These are phyloP conservation scores for Brevimyrus niger DNA, from an alignment of 2,113 vertebrate species.

Conservation along the genomic window DNA sequence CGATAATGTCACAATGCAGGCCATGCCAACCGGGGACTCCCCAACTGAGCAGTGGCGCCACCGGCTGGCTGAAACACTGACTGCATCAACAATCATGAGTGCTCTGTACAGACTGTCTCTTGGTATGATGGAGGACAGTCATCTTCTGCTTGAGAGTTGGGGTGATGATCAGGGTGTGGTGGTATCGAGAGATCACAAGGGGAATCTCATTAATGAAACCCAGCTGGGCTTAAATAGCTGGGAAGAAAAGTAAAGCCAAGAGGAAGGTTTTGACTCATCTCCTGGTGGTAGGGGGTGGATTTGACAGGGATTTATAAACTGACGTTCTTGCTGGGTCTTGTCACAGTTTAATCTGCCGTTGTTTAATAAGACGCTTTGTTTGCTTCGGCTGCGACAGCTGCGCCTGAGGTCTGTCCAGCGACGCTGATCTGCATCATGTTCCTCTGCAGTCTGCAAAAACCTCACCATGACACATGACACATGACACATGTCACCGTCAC, in stretches of 20 bases:
- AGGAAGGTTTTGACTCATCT: not conserved
- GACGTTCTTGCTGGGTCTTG: not conserved
- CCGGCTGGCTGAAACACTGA: not conserved
- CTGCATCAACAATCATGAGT: not conserved
- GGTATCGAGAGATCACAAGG: not conserved
- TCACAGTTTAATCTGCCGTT: not conserved
- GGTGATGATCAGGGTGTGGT: not conserved
- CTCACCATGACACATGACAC: not conserved
- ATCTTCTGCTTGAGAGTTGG: not conserved
- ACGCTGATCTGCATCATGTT: not conserved
- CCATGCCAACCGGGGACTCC: not conserved
- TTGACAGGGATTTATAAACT: not conserved
- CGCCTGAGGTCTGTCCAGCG: not conserved
- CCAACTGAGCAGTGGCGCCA: not conserved
- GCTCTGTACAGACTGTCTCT: not conserved
- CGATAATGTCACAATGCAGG: not conserved
- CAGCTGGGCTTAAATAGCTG: not conserved
- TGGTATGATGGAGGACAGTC: not conserved
- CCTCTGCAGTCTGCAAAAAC: not conserved
- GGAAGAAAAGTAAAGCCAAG: not conserved
- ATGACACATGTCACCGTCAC: not conserved
- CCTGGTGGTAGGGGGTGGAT: not conserved
- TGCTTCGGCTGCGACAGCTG: not conserved
- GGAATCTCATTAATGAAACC: not conserved
- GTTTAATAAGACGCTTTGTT: not conserved